Base-by-base conservation (phyloP, 2,888 invertebrate species). In the Adelphocoris suturalis region DNA sequence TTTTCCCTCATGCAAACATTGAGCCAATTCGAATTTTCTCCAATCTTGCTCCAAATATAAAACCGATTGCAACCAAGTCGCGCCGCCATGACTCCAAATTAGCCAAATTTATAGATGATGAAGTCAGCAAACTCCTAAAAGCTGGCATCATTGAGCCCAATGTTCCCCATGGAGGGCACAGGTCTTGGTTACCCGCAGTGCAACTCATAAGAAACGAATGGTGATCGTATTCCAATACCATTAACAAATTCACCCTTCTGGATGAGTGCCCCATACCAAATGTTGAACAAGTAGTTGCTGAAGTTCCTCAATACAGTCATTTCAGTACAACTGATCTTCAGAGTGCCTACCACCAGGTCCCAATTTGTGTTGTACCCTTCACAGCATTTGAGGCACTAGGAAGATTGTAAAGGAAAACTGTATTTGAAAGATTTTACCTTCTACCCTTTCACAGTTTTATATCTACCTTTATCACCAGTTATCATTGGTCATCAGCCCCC, bases 301-400 rank as follows among this genome's bases (percentile, higher is more conserved):
- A 87, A 16, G 28, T 80, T 3, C 46, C 87, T 3, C n/a, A 87
- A 76, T 37, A 37, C 37, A 37, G 37, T 7, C 37, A 37, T 7
- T 37, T 37, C 37, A 37, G 37, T 37, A 37, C 37, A 37, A 37
- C 7, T 7, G 37, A 37, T 7, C 37, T 37, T 37, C 2, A 7
- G 37, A 37, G 7, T 87, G 87, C 87, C 76, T 80, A 76, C 80
- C 87, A 87, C 48, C 87, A 87, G 76, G 47, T 87, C 37, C 87
- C 75, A 19, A 87, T 87, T 75, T 46, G 68, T 23, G 27, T 7
- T n/a, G 75, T 52, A 14, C 48, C 28, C 9, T 89, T 27, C 76
- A 87, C 87, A 19, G 87, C 87, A 13, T 87, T 87, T 27, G 87
- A 87, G 37, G 87, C 87, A 13, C 3, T 7, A 27, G 87, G 87